Percentiles rank a stretch among this genome's conserved stretches.
These are phyloP conservation scores for Ophion obscuratus DNA, from an alignment of 2,888 invertebrate species.

Conservation along the genomic window DNA sequence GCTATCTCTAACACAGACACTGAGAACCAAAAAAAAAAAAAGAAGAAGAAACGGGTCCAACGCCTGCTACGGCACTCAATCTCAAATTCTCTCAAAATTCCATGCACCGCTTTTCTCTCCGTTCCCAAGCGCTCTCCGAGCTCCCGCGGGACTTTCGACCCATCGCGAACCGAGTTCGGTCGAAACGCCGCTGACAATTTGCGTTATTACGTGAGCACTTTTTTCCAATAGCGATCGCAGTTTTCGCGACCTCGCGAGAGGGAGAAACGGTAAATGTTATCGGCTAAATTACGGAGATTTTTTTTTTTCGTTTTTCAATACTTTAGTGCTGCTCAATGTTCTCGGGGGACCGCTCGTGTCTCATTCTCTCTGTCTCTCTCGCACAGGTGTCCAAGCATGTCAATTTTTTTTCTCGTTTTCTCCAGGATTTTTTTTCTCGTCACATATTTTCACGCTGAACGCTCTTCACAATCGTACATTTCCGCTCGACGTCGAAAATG, in stretches of 20 bases:
- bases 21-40: constrained; percentile 16
- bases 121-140: constrained; percentile 7
- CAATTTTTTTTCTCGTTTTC: background rate
- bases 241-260: constrained; percentile 26
- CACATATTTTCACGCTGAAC: background rate
- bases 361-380: constrained; percentile 1
- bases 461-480: too few species aligned
- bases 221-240: background rate
- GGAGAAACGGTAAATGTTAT: constrained; percentile 49
- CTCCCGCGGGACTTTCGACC: constrained; percentile 6
- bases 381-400: background rate
- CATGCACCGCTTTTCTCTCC: constrained; percentile 12
- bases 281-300: constrained; percentile 31
- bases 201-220: background rate
- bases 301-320: constrained; percentile 40
- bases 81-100: constrained; percentile 56
- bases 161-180: background rate
- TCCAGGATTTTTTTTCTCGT: background rate
- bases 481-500: too few species aligned
- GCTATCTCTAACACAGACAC: constrained; percentile 13
- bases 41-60: constrained; percentile 14
- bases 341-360: background rate
- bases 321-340: constrained; percentile 31
- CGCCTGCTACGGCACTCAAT: constrained; percentile 48
- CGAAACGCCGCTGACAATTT: constrained; percentile 18